A percentile compares a stretch with the other conserved stretches of the same genome.
These are phyloP conservation scores for Palloptera scutellata DNA, from an alignment of 2,888 invertebrate species.

Conservation along the genomic window DNA sequence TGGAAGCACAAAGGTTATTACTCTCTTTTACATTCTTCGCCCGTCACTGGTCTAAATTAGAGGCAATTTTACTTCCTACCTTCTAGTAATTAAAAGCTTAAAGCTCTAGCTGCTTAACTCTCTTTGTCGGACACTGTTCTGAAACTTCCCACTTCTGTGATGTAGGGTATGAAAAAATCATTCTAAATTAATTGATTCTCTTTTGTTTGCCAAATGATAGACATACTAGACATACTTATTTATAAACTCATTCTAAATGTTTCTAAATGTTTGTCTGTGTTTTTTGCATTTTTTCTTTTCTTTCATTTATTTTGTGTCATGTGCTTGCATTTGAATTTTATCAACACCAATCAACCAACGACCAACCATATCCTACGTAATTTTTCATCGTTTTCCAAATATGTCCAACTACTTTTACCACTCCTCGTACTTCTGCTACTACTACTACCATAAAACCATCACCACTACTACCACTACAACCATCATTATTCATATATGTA, in stretches of 20 bases:
- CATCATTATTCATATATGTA: background rate
- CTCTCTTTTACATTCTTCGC: too few relatives aligned
- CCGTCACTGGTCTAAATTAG: too few relatives aligned
- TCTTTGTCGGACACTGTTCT: too few relatives aligned
- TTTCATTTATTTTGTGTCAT: background rate
- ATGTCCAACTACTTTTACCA: background rate
- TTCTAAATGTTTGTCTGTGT: conserved; percentile 3
- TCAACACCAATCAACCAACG: background rate
- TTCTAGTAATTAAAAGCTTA: too few relatives aligned
- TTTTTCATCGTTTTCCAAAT: background rate
- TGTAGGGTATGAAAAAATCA: too few relatives aligned
- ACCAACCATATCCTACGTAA: background rate
- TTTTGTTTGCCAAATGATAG: background rate
- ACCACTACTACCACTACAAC: conserved; percentile 8
- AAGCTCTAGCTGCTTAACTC: too few relatives aligned
- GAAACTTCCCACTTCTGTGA: too few relatives aligned
- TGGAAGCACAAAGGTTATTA: too few relatives aligned
- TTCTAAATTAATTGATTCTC: too few relatives aligned
- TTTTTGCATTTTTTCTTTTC: too few relatives aligned
- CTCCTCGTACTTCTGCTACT: background rate
- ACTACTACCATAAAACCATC: conserved; percentile 2
- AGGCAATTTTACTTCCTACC: too few relatives aligned
- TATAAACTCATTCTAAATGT: background rate
- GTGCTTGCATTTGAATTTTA: conserved; percentile 16
- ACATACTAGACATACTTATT: conserved; percentile 3